Conservation (phyloP, 2,888 invertebrate species). For the Xanthorhoe spadicearia region DNA sequence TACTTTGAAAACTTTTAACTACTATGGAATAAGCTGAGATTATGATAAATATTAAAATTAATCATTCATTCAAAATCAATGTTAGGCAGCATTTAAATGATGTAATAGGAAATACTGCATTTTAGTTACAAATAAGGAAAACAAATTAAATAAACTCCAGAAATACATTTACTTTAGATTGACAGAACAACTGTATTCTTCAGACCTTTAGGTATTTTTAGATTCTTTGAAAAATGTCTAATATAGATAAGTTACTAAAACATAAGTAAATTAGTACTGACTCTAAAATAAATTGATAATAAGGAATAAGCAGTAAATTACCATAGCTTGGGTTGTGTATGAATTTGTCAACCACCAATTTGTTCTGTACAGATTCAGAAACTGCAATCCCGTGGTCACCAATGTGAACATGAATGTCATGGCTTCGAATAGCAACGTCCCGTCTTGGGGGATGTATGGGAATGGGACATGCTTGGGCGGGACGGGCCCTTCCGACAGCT, state of each 20-base stretch:
- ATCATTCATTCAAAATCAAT: too few species aligned
- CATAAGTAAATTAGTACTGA: too few species aligned
- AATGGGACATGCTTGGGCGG: slow-evolving; percentile 93
- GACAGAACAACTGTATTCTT: too few species aligned
- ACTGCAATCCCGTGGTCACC: slow-evolving; percentile 93
- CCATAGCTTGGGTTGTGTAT: slow-evolving; percentile 94
- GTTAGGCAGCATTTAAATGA: too few species aligned
- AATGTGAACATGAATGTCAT: slow-evolving; percentile 93
- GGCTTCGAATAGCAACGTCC: slow-evolving; percentile 93
- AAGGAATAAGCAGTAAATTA: slow-evolving; percentile 60
- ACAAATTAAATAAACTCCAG: background rate
- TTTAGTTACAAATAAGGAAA: background rate
- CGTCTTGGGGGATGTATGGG: slow-evolving; percentile 90
- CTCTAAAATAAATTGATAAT: background rate
- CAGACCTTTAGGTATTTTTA: too few species aligned
- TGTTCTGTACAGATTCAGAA: slow-evolving; percentile 96
- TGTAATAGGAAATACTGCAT: too few species aligned
- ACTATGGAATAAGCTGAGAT: too few species aligned
- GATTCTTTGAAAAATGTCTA: too few species aligned
- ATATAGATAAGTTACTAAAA: too few species aligned
- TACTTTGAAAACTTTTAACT: background rate
- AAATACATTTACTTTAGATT: too few species aligned
- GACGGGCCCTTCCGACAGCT: slow-evolving; percentile 71
- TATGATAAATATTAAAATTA: too few species aligned
- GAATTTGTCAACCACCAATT: slow-evolving; percentile 99